Percentiles rank a stretch among this genome's conserved stretches.
These are phyloP conservation scores for Castor canadensis DNA, from an alignment of 2,113 vertebrate genomes.

Conservation along the genomic window DNA sequence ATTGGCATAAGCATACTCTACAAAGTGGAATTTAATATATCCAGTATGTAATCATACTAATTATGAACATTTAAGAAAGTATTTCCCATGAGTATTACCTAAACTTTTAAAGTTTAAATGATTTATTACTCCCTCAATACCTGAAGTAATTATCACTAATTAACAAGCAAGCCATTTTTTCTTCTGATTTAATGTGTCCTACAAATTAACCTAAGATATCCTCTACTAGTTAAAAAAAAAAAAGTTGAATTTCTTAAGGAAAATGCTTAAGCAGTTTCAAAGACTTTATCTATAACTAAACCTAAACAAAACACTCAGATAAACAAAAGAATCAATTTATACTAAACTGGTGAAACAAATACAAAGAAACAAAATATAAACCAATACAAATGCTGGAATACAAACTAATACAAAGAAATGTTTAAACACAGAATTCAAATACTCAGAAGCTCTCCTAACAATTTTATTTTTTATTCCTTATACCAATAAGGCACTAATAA, in stretches of 20 bases:
- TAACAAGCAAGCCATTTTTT: slow-evolving; percentile 66
- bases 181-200: slow-evolving; percentile 60
- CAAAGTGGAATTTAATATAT: slow-evolving; percentile 45
- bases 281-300: slow-evolving; percentile 5
- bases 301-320: not conserved
- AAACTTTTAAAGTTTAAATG: slow-evolving; percentile 69
- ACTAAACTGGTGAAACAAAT: slow-evolving; percentile 1
- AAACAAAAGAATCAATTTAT: slow-evolving; percentile 20
- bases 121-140: slow-evolving; percentile 71
- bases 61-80: slow-evolving; percentile 67
- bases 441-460: not conserved
- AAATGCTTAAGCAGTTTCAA: slow-evolving; percentile 50
- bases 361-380: not conserved
- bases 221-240: slow-evolving; percentile 44
- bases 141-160: slow-evolving; percentile 75
- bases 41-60: slow-evolving; percentile 58
- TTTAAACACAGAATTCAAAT: slow-evolving; percentile 44
- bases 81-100: slow-evolving; percentile 70
- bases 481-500: not conserved
- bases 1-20: not conserved
- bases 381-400: no score
- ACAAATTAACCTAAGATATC: slow-evolving; percentile 61
- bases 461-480: slow-evolving; percentile 28
- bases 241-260: slow-evolving; percentile 44
- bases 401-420: slow-evolving; percentile 13